phyloP scores from a whole-genome alignment of 1,140 invertebrate species.

The Reticulitermes speratus region DNA sequence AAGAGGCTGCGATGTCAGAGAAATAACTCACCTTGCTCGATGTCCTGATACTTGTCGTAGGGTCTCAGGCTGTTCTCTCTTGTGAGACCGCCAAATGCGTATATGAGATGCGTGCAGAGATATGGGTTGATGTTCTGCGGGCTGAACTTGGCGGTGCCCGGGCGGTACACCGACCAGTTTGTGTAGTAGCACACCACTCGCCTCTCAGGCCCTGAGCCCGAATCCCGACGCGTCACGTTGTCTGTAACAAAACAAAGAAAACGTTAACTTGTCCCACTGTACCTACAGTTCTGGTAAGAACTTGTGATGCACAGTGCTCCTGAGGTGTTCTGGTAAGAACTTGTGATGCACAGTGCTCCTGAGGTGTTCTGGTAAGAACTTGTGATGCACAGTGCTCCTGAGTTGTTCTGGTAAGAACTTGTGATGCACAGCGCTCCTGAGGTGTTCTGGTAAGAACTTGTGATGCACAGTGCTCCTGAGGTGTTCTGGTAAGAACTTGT shows the following conservation, averaged over 20 bases:
- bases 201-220: conserved; percentile 48
- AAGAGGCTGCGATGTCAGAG: too few species aligned
- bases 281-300: too few species aligned
- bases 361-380: too few species aligned
- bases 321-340: too few species aligned
- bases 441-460: too few species aligned
- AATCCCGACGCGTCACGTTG: background rate
- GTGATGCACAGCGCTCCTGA: too few species aligned
- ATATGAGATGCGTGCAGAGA: conserved; percentile 91
- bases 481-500: too few species aligned
- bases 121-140: conserved; percentile 95
- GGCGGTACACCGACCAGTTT: conserved; percentile 91
- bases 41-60: conserved; percentile 93
- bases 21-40: conserved; percentile 80
- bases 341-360: too few species aligned
- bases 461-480: too few species aligned
- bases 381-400: too few species aligned
- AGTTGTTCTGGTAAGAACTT: too few species aligned
- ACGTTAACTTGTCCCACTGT: background rate
- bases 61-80: conserved; percentile 87
- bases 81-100: conserved; percentile 90
- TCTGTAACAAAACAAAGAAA: conserved; percentile 20
- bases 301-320: too few species aligned
- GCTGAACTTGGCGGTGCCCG: conserved; percentile 84
- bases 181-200: conserved; percentile 89